These are phyloP conservation scores for Bombylius major DNA, from an alignment of 2,888 invertebrate species.

Conservation along the genomic window DNA sequence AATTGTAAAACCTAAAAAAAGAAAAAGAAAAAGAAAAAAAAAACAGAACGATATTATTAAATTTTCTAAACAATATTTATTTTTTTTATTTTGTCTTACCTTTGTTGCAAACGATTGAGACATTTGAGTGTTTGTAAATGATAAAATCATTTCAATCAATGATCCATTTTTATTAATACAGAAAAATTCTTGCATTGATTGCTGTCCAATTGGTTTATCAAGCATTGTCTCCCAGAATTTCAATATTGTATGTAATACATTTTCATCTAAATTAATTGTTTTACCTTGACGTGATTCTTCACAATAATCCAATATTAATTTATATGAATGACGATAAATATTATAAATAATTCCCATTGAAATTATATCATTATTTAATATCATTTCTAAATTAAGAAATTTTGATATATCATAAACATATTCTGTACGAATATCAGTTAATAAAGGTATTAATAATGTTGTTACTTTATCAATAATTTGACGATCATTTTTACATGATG, in stretches of 20 bases:
- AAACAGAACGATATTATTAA: too few species aligned
- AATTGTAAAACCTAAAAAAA: slow-evolving; percentile 49
- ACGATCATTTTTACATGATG: slow-evolving; percentile 19
- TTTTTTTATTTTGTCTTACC: slow-evolving; percentile 20
- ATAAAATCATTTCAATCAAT: slow-evolving; percentile 65
- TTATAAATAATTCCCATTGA: slow-evolving; percentile 52
- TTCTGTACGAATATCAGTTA: slow-evolving; percentile 64
- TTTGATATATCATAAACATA: slow-evolving; percentile 52
- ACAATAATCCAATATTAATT: slow-evolving; percentile 50
- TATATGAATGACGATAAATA: slow-evolving; percentile 53
- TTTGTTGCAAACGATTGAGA: slow-evolving; percentile 59
- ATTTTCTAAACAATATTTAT: too few species aligned
- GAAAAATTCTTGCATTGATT: slow-evolving; percentile 74
- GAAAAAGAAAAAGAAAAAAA: too few species aligned
- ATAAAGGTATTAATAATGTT: slow-evolving; percentile 44
- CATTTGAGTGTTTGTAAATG: slow-evolving; percentile 62
- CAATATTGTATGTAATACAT: slow-evolving; percentile 31
- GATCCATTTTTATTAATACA: slow-evolving; percentile 50
- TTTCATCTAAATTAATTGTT: slow-evolving; percentile 28
- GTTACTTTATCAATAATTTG: slow-evolving; percentile 26
- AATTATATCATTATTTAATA: slow-evolving; percentile 19
- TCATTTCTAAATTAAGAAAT: slow-evolving; percentile 44
- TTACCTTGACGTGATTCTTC: slow-evolving; percentile 24
- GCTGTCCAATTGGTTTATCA: slow-evolving; percentile 67
- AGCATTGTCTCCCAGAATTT: slow-evolving; percentile 78